Evolutionary conservation across 2,113 vertebrate species (phyloP).

Genomic region (Porphyrio hochstetteri): DNA sequence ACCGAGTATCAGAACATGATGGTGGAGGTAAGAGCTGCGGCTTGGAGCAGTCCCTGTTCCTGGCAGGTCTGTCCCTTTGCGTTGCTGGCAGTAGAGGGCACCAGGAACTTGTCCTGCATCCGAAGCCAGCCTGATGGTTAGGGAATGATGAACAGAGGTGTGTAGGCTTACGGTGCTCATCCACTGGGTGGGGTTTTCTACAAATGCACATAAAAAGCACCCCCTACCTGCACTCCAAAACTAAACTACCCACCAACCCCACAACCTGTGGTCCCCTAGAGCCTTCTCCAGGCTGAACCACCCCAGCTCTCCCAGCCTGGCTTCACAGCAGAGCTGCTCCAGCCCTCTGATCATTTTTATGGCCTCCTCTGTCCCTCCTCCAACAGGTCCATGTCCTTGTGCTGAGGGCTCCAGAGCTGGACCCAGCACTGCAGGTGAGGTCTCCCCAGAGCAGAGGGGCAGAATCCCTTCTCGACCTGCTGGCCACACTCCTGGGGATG

Average conservation of each 20-base stretch:
- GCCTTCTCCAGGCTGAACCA: too few species aligned
- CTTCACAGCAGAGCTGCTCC: too few species aligned
- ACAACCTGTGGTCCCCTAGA: too few species aligned
- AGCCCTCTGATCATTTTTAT: too few species aligned
- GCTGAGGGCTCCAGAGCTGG: too few species aligned
- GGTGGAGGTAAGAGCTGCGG: constrained; percentile 80
- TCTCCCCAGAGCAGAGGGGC: too few species aligned
- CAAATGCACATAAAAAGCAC: not conserved
- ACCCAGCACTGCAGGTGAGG: too few species aligned
- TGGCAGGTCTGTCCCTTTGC: not conserved
- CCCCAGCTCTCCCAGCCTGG: too few species aligned
- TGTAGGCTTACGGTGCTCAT: not conserved
- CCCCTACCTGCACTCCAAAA: not conserved
- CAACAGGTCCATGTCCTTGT: too few species aligned
- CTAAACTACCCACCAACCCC: not conserved
- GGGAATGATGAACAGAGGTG: not conserved
- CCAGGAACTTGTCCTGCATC: not conserved
- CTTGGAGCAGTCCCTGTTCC: fast-evolving
- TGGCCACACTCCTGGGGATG: too few species aligned
- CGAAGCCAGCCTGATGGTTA: not conserved
- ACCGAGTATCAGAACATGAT: constrained; percentile 87
- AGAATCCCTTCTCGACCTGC: too few species aligned
- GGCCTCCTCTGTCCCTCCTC: too few species aligned
- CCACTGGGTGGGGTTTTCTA: not conserved
- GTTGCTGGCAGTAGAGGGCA: not conserved